Evolutionary conservation across 1,140 invertebrate genomes (phyloP).

Genomic region (Parapsyche elsis): DNA sequence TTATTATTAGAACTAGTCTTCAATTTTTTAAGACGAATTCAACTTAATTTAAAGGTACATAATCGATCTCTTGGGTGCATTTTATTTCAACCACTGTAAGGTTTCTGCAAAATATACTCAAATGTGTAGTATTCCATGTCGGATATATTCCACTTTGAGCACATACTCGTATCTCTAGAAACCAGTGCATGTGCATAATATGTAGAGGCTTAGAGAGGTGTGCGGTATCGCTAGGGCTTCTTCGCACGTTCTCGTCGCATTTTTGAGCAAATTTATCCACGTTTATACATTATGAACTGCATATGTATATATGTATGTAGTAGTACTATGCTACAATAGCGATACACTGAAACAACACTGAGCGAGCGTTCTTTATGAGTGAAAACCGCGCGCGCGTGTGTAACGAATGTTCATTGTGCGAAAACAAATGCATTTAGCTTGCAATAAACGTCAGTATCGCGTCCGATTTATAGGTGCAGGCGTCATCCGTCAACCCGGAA

Average conservation of each 20-base stretch:
- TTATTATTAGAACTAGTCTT: too few relatives aligned
- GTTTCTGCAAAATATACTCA: too few relatives aligned
- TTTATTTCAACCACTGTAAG: too few relatives aligned
- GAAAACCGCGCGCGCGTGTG: neutral
- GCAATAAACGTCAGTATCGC: neutral
- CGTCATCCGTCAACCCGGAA: conserved; percentile 12
- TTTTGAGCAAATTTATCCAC: neutral
- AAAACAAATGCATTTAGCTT: neutral
- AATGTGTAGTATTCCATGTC: too few relatives aligned
- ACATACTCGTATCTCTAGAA: neutral
- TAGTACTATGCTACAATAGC: neutral
- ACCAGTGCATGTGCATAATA: too few relatives aligned
- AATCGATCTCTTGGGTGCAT: too few relatives aligned
- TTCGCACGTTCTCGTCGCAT: too few relatives aligned
- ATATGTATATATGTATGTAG: neutral
- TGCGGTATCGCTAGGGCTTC: too few relatives aligned
- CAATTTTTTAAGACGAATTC: too few relatives aligned
- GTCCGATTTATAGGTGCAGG: neutral
- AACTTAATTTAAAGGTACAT: too few relatives aligned
- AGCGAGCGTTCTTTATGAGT: neutral
- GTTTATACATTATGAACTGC: neutral
- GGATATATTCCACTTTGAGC: too few relatives aligned
- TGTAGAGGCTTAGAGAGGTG: too few relatives aligned
- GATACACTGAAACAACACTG: neutral
- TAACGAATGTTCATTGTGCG: neutral